phyloP scores from a whole-genome alignment of 53 echinoderm and acorn worm genomes.

The Apostichopus leukothele region DNA sequence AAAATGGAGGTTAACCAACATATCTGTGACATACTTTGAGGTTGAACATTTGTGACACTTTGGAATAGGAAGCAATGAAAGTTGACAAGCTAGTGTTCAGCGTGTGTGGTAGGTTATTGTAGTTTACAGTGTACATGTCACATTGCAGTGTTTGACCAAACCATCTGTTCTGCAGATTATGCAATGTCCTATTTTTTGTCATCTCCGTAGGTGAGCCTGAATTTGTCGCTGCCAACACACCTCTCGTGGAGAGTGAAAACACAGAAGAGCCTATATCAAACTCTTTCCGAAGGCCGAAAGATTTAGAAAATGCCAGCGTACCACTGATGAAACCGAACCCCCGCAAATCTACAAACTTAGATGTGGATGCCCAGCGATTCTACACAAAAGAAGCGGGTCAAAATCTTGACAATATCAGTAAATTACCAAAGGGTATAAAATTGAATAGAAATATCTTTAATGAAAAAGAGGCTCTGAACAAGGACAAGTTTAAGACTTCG shows the following conservation, averaged over 20 bases:
- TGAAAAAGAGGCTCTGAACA: constrained; percentile 40
- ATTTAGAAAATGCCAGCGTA: not conserved
- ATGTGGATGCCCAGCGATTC: constrained; percentile 43
- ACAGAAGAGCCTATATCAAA: constrained; percentile 10
- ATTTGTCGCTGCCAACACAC: constrained; percentile 7
- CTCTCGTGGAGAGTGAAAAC: constrained; percentile 12
- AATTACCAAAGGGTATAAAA: not conserved
- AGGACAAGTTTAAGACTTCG: constrained; percentile 25
- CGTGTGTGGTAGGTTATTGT: too few relatives aligned
- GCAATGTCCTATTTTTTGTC: not conserved
- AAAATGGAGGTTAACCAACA: too few relatives aligned
- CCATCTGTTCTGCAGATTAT: too few relatives aligned
- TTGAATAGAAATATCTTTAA: constrained; percentile 36
- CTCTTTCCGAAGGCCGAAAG: not conserved
- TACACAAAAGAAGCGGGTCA: constrained; percentile 25
- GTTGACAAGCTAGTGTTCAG: too few relatives aligned
- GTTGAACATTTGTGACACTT: too few relatives aligned
- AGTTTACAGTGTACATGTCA: too few relatives aligned
- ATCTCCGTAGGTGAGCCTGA: constrained; percentile 6
- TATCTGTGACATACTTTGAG: too few relatives aligned
- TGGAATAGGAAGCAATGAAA: too few relatives aligned
- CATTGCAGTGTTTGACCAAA: too few relatives aligned
- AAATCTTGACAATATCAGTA: constrained; percentile 30
- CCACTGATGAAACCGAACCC: constrained; percentile 31
- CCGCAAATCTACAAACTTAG: constrained; percentile 41